phyloP scores from a whole-genome alignment of 2,113 vertebrate genomes.

The Amblyornis subalaris region DNA sequence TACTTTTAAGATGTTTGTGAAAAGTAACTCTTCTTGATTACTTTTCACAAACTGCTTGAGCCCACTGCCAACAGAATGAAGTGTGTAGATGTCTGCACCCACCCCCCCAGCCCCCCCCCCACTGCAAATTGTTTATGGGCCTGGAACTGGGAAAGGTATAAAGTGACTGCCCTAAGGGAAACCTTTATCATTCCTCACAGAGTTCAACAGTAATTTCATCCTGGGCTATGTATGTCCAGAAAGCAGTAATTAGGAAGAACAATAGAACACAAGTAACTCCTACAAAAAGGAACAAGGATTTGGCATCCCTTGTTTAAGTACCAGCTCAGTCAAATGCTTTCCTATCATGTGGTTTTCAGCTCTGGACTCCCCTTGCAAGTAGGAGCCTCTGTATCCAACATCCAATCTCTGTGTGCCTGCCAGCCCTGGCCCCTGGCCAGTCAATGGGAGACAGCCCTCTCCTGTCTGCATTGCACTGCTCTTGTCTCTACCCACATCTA shows the following conservation, averaged over 20 bases:
- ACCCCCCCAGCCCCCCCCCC: neutral
- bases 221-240: neutral
- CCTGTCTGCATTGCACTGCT: neutral
- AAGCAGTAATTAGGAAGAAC: constrained; percentile 35
- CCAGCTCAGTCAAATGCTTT: neutral
- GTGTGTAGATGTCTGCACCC: neutral
- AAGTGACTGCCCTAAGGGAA: neutral
- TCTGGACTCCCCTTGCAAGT: neutral
- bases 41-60: neutral
- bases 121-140: neutral
- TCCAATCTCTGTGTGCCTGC: neutral
- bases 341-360: neutral
- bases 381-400: neutral
- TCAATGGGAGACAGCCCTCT: neutral
- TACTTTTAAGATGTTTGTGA: neutral
- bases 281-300: neutral
- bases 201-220: neutral
- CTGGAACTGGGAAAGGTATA: neutral
- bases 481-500: neutral
- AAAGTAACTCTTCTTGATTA: neutral
- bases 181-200: neutral
- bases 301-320: neutral
- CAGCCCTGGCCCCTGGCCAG: neutral
- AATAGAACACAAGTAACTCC: neutral
- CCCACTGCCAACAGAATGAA: neutral